Evolutionary conservation across 2,888 invertebrate species (phyloP).

Genomic region (Drosophila picticornis): DNA sequence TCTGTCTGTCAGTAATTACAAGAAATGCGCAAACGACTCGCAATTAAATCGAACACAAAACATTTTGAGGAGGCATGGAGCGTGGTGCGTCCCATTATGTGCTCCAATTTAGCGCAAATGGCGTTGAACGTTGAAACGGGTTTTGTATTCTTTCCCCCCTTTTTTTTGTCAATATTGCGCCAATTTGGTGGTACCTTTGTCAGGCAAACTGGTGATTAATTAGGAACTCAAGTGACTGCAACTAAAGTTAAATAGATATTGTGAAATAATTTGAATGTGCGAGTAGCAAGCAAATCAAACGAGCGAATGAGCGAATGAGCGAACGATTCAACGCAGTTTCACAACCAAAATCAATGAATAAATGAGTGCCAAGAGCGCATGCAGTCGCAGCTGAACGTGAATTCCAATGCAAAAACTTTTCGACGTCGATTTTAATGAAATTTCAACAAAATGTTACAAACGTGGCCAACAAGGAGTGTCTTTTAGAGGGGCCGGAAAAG

Average conservation of each 20-base stretch:
- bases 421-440: conserved; percentile 76
- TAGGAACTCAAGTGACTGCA: conserved; percentile 74
- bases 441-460: conserved; percentile 76
- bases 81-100: conserved; percentile 3
- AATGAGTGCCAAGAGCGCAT: conserved; percentile 44
- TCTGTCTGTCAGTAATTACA: conserved; percentile 53
- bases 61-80: not conserved
- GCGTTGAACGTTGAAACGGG: conserved; percentile 1
- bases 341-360: conserved; percentile 53
- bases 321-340: conserved; percentile 32
- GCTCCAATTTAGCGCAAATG: conserved; percentile 17
- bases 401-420: conserved; percentile 64
- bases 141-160: not conserved
- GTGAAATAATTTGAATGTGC: conserved; percentile 69
- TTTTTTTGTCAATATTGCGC: conserved; percentile 30
- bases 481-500: not conserved
- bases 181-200: conserved; percentile 45
- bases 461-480: conserved; percentile 40
- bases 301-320: conserved; percentile 41
- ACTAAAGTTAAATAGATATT: conserved; percentile 77
- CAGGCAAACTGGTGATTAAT: conserved; percentile 63
- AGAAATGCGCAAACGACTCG: conserved; percentile 49
- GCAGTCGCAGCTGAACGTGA: conserved; percentile 35
- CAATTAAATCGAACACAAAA: conserved; percentile 51
- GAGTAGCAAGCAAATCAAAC: conserved; percentile 56